A percentile compares a stretch with the other conserved stretches of the same genome.
Evolutionary conservation across 1,140 invertebrate species (phyloP).

Genomic region (Caenorhabditis brenneri): DNA sequence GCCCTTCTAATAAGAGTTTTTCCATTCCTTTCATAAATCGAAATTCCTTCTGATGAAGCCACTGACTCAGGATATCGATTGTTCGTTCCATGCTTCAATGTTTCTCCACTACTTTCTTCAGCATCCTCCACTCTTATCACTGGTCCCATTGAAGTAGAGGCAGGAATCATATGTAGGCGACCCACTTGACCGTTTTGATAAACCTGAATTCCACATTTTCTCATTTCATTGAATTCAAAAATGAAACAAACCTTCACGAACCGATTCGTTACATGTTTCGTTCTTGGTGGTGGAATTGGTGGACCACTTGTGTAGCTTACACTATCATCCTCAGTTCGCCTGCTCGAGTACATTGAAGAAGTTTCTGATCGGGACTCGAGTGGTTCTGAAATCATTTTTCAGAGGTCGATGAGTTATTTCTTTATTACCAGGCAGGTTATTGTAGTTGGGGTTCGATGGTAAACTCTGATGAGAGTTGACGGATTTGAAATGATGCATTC

Average conservation of each 20-base stretch:
- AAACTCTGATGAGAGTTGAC: neutral
- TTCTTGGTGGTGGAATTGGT: neutral
- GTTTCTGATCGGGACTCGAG: slow-evolving; percentile 1
- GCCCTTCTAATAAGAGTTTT: neutral
- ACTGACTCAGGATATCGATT: neutral
- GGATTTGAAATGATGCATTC: neutral
- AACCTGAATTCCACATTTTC: neutral
- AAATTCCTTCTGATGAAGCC: neutral
- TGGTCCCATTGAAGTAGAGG: neutral
- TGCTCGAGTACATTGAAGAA: slow-evolving; percentile 9
- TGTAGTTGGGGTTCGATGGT: neutral
- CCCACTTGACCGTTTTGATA: slow-evolving; percentile 11
- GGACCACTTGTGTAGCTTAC: slow-evolving; percentile 12
- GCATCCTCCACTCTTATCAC: neutral
- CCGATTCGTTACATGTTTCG: neutral
- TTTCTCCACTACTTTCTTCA: slow-evolving; percentile 17
- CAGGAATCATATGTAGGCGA: slow-evolving; percentile 10
- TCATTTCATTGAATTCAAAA: neutral
- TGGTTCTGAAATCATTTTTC: neutral
- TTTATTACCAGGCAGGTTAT: neutral
- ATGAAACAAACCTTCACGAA: neutral
- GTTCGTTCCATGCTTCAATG: neutral
- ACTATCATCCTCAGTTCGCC: slow-evolving; percentile 11
- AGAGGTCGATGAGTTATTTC: neutral
- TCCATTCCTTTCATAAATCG: neutral